Conservation (phyloP, 1,140 invertebrate genomes). For the Harpegnathos saltator region DNA sequence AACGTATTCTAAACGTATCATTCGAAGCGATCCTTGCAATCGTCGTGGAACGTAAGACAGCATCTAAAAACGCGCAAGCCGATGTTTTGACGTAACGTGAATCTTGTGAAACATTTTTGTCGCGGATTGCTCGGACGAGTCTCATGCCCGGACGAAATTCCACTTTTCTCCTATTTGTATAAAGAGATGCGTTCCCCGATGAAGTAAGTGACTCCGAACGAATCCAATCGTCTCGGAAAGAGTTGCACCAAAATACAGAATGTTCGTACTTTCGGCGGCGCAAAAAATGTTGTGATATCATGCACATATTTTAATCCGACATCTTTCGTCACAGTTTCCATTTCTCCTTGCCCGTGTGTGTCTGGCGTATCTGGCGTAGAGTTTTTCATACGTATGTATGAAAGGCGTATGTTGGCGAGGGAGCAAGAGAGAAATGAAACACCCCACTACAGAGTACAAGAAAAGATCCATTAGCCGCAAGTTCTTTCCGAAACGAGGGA, state of each 20-base stretch:
- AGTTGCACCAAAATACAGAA: too few relatives aligned
- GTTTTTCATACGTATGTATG: neutral
- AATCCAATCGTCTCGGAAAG: too few relatives aligned
- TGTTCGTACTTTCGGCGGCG: too few relatives aligned
- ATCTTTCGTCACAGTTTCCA: too few relatives aligned
- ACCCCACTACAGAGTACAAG: too few relatives aligned
- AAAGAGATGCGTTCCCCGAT: neutral
- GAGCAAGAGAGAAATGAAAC: neutral
- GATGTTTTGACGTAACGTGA: conserved; percentile 23
- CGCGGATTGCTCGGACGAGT: neutral
- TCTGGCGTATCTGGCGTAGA: too few relatives aligned
- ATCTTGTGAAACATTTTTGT: neutral
- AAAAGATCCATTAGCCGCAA: neutral
- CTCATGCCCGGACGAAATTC: neutral
- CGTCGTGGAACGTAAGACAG: neutral
- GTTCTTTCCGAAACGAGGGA: conserved; percentile 23
- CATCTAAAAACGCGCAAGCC: neutral
- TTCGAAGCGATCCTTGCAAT: conserved; percentile 5
- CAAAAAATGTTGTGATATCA: too few relatives aligned
- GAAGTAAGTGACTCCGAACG: too few relatives aligned
- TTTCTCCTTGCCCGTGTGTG: too few relatives aligned
- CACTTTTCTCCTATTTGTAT: neutral
- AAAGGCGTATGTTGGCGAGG: neutral
- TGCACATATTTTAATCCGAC: too few relatives aligned
- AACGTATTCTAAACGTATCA: conserved; percentile 11